Base-by-base conservation (phyloP, 2,888 invertebrate genomes). In the Scaeva pyrastri region DNA sequence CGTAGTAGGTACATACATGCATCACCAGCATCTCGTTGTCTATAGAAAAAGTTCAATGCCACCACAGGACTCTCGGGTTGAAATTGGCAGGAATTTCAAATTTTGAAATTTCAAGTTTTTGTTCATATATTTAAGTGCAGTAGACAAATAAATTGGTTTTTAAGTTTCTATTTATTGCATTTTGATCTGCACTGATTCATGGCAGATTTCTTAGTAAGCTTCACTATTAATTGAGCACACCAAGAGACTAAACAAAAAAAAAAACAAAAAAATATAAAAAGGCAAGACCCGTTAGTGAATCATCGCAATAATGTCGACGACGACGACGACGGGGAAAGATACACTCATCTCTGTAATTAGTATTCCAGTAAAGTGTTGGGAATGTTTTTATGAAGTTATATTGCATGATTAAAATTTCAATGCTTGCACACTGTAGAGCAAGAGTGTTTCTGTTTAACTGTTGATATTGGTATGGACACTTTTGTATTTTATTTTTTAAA, bases 21-120 rank as follows among this genome's bases (percentile, higher is more conserved):
- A 41, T 36, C 50, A 14, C 23, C 19, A 80, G 68, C 71, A 58
- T 50, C 80, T 39, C 23, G 58, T 45, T 31, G 80, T 80, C 75
- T 70, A 58, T 52, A 58, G 41, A 68, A 77, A 74, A 80, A 84
- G 84, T 85, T 85, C 80, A 80, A 80, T 85, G 84, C 80, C 84
- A 80, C 14, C 68, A 68, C 71, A 75, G 72, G 75, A 76, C 26
- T 50, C 21, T 19, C 16, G 16, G 16, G 7, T 43, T 45, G 45
- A 43, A 64, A 21, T 21, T 41, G 48, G 56, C 10, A 41, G 12
- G 12, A n/a, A 74, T 55, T 74, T 26, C 41, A 8, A 26, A 19
- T 19, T 77, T 78, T 45, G 11, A 58, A 19, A 16, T 36, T 58
- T 5, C 11, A 58, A 58, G 3, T 56, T 7, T 60, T 0, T 60